phyloP scores from a whole-genome alignment of 1,140 invertebrate genomes.

The Camponotus pennsylvanicus region DNA sequence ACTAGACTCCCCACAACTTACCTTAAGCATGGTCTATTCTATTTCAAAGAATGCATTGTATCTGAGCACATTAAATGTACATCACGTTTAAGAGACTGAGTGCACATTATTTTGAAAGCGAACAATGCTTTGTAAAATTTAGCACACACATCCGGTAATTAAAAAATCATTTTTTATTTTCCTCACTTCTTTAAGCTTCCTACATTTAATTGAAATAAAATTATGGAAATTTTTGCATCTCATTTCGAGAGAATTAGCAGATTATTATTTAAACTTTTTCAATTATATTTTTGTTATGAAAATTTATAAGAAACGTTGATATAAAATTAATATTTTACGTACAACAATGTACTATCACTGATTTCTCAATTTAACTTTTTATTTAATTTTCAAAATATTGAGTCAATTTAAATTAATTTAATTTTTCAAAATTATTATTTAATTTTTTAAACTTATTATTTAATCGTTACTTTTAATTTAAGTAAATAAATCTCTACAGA shows the following conservation, averaged over 20 bases:
- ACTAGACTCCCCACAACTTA: slow-evolving; percentile 5
- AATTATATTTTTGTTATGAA: neutral
- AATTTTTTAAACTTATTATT: neutral
- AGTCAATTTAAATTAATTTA: too few species aligned
- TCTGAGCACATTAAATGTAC: slow-evolving; percentile 6
- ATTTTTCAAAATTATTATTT: neutral
- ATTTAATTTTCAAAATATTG: too few species aligned
- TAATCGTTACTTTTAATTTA: neutral
- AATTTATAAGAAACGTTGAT: neutral
- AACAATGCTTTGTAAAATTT: neutral
- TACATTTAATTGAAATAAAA: neutral
- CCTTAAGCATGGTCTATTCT: neutral
- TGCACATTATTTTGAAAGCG: neutral
- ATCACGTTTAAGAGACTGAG: neutral
- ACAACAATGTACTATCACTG: neutral
- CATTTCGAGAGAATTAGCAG: neutral
- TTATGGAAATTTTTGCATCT: neutral
- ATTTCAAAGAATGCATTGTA: neutral
- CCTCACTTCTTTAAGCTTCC: neutral
- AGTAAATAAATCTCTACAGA: neutral
- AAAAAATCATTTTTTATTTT: neutral
- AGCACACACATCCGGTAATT: neutral
- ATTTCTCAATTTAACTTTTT: too few species aligned
- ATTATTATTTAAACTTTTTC: neutral
- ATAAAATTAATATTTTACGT: neutral